phyloP scores from a whole-genome alignment of 2,113 vertebrate species.

The Abramis brama region DNA sequence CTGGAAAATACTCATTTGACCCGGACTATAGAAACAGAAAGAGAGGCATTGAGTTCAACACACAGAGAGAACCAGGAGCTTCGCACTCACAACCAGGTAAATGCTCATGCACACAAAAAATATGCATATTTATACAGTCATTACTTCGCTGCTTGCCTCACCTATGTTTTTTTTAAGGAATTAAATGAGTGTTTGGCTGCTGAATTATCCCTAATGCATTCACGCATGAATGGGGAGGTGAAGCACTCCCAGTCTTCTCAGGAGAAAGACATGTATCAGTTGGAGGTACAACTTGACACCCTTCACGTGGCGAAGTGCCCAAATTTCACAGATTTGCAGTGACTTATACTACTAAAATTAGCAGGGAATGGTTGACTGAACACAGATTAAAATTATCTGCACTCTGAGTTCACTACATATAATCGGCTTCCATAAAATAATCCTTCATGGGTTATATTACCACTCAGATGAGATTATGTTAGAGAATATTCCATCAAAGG shows the following conservation, averaged over 20 bases:
- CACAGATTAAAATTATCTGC: background rate
- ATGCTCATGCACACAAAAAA: background rate
- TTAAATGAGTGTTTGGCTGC: constrained; percentile 85
- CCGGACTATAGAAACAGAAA: constrained; percentile 86
- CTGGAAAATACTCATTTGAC: constrained; percentile 89
- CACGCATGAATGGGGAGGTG: constrained; percentile 78
- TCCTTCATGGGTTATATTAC: background rate
- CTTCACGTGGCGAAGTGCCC: background rate
- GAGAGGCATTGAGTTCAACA: constrained; percentile 82
- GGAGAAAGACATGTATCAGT: constrained; percentile 84
- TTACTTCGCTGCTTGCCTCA: background rate
- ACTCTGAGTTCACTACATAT: constrained; percentile 8
- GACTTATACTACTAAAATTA: background rate
- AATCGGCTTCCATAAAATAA: background rate
- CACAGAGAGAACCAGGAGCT: constrained; percentile 90
- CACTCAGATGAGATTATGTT: background rate
- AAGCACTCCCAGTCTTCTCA: constrained; percentile 75
- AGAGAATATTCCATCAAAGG: background rate
- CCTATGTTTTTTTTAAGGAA: constrained; percentile 71
- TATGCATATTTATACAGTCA: background rate
- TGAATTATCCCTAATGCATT: constrained; percentile 81
- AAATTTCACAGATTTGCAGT: background rate
- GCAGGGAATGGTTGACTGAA: constrained; percentile 21
- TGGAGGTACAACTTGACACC: constrained; percentile 76
- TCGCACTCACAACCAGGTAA: constrained; percentile 86